Percentiles rank a stretch among this genome's conserved stretches.
These are phyloP conservation scores for Cordilura impudica DNA, from an alignment of 2,888 invertebrate species.

Conservation along the genomic window DNA sequence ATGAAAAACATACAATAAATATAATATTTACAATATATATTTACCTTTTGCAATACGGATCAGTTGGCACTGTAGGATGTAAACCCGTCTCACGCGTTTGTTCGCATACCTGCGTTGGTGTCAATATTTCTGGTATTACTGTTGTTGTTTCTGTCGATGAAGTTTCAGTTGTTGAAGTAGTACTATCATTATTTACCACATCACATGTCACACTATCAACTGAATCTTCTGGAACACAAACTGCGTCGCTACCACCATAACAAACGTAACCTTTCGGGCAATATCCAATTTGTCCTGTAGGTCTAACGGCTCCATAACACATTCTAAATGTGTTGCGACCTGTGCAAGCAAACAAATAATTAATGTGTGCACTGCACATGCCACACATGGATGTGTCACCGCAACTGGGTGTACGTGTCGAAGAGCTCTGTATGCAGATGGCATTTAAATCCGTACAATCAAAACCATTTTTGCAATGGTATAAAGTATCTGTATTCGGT, in stretches of 20 bases:
- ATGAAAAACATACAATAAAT: no score
- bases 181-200: constrained; percentile 62
- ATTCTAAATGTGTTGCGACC: constrained; percentile 71
- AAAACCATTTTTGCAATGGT: constrained; percentile 71
- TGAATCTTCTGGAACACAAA: constrained; percentile 66
- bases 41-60: constrained; percentile 70
- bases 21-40: constrained; percentile 28
- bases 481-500: constrained; percentile 68
- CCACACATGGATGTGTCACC: constrained; percentile 74
- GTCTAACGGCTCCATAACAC: constrained; percentile 72
- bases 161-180: neutral
- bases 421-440: constrained; percentile 71
- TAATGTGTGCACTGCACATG: constrained; percentile 71
- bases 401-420: constrained; percentile 69
- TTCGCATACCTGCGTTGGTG: constrained; percentile 68
- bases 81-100: constrained; percentile 65
- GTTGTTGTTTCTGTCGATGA: constrained; percentile 2
- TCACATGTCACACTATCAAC: constrained; percentile 69
- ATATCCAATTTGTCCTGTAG: constrained; percentile 68
- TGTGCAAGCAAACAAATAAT: constrained; percentile 72
- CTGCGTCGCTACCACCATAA: constrained; percentile 67
- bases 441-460: constrained; percentile 70
- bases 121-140: no score
- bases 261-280: constrained; percentile 71
- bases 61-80: constrained; percentile 69